phyloP scores from a whole-genome alignment of 2,113 vertebrate genomes.

The Sterrhoptilus dennistouni region DNA sequence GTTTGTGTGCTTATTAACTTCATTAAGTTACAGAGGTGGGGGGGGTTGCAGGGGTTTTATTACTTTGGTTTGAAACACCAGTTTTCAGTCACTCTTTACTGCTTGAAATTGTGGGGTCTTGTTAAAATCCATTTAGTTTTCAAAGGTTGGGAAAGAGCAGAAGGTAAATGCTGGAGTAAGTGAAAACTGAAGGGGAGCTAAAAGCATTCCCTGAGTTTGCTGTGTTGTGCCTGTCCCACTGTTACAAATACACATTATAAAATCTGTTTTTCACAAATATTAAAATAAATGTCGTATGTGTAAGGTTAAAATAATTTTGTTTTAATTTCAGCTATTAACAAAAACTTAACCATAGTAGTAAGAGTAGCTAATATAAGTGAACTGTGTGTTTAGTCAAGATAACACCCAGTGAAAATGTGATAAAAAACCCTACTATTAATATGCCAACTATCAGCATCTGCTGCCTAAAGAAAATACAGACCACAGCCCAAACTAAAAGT shows the following conservation, averaged over 20 bases:
- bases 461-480: neutral
- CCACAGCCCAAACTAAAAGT: neutral
- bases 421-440: neutral
- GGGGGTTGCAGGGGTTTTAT: neutral
- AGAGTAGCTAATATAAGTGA: neutral
- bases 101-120: neutral
- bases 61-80: neutral
- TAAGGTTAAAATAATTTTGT: neutral
- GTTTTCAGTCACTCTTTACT: neutral
- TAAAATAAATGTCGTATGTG: neutral
- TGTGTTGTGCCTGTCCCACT: slow-evolving; percentile 37
- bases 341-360: neutral
- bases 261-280: neutral
- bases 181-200: accelerated
- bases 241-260: neutral
- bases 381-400: neutral
- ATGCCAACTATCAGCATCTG: neutral
- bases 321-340: neutral
- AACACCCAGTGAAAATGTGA: neutral
- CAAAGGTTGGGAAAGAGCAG: neutral
- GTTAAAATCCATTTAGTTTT: accelerated
- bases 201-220: neutral
- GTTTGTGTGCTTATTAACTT: neutral
- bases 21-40: neutral
- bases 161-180: accelerated